Evolutionary conservation across 2,797 vertebrate species (phyloP).

Genomic region (Galago senegalensis): DNA sequence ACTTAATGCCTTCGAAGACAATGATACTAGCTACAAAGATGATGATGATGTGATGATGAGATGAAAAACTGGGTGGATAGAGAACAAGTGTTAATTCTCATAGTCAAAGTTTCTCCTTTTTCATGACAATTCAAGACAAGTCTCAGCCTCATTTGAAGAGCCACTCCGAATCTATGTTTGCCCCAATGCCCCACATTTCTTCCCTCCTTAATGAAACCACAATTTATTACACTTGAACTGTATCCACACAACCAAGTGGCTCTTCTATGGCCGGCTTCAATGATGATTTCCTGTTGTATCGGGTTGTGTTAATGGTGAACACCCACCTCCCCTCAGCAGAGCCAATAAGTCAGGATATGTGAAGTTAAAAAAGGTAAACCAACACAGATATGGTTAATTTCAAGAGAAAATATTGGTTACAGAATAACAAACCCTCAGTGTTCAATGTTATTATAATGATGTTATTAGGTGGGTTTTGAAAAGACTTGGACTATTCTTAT

Average conservation of each 20-base stretch:
- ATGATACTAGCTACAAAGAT: neutral
- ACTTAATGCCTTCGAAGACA: neutral
- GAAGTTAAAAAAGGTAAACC: slow-evolving; percentile 4
- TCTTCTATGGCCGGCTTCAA: neutral
- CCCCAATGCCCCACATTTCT: neutral
- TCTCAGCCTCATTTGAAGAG: neutral
- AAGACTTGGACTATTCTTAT: neutral
- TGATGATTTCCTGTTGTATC: slow-evolving; percentile 1
- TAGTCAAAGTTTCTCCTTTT: slow-evolving; percentile 29
- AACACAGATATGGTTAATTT: neutral
- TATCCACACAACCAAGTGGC: neutral
- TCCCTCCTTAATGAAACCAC: slow-evolving; percentile 44
- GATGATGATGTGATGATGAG: neutral
- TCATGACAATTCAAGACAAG: slow-evolving; percentile 6
- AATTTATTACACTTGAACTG: slow-evolving; percentile 20
- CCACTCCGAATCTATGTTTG: neutral
- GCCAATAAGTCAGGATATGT: neutral
- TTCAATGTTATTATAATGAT: slow-evolving; percentile 18
- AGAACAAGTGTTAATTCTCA: neutral
- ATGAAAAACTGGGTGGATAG: neutral
- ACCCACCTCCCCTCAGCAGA: neutral
- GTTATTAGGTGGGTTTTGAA: neutral
- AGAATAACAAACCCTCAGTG: neutral
- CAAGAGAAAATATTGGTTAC: neutral
- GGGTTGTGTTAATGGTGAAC: slow-evolving; percentile 21